A percentile compares a stretch with the other conserved stretches of the same genome.
These are phyloP conservation scores for Dreissena rostriformis DNA, from an alignment of 1,140 invertebrate genomes.

Conservation along the genomic window DNA sequence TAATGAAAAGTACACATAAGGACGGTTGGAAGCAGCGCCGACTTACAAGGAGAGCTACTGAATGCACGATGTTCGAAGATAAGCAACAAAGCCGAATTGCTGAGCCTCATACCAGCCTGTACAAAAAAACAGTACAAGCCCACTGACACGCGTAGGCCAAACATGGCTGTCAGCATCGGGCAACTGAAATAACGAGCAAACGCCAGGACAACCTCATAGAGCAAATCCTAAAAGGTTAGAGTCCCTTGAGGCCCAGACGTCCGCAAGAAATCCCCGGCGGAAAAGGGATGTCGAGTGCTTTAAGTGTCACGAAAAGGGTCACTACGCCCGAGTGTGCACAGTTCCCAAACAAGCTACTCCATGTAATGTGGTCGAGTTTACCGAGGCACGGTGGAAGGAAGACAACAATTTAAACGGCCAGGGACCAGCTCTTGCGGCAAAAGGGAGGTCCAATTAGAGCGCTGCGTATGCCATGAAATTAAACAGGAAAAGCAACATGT, in stretches of 20 bases:
- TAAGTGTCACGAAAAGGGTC: slow-evolving; percentile 12
- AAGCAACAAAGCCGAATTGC: neutral
- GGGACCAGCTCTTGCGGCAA: slow-evolving; percentile 15
- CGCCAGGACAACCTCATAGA: neutral
- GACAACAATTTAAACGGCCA: slow-evolving; percentile 26
- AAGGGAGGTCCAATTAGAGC: neutral
- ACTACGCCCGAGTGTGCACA: neutral
- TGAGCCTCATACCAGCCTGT: neutral
- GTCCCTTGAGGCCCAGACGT: neutral
- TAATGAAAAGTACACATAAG: neutral
- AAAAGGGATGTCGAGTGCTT: slow-evolving; percentile 3
- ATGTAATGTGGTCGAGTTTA: neutral
- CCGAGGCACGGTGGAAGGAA: neutral
- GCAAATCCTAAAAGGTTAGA: neutral
- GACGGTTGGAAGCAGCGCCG: neutral
- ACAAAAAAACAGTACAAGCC: neutral
- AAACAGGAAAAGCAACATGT: no score
- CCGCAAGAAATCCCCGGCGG: neutral
- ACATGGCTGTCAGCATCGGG: neutral
- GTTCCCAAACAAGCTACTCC: neutral
- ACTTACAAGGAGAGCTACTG: neutral
- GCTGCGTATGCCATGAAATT: no score
- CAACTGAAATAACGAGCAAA: neutral
- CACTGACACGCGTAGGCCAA: neutral
- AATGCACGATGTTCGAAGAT: neutral